Evolutionary conservation across 2,113 vertebrate genomes (phyloP), one percentile per base, ranked within the genome.

Genomic region (Nerophis lumbriciformis): DNA sequence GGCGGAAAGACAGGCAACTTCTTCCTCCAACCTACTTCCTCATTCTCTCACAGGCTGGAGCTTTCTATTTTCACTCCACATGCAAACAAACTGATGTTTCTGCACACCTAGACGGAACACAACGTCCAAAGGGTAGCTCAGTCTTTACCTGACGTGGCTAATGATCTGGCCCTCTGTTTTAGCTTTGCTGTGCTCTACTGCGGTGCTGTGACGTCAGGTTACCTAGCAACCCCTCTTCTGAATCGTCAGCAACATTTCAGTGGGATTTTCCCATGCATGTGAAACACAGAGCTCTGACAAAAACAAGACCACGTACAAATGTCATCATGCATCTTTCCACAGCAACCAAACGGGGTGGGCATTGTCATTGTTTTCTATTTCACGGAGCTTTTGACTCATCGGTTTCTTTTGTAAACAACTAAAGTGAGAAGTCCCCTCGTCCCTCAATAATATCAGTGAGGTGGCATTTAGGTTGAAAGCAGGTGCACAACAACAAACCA

Each of bases 241-340:
- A 87, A 78, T 80, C 73, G 83, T 88, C 84, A 83, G 85, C 83
- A 87, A 80, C 69, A 73, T 85, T 86, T 87, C 81, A 87, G 69
- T 88, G 87, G 87, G 88, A 90, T 89, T 90, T 90, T 90, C 87
- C 87, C 85, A 80, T 77, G 83, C 77, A 85, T 82, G 77, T 72
- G 74, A 83, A 82, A 77, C 72, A 62, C 61, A 3, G 65, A 53
- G 60, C 68, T 57, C 64, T 61, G 66, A 72, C 68, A 78, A 49
- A 42, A 72, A 76, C 16, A 71, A 69, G 56, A 53, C 53, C 8
- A 61, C 58, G 69, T 58, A 56, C 28, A 68, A 78, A 76, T 63
- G 70, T 71, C 50, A 59, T 8, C 48, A 2, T 1, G 59, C 2
- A 36, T 65, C 70, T 68, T 11, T 35, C 19, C n/a, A 14, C 49